These are phyloP conservation scores for Drosophila neocordata DNA, from an alignment of 1,140 invertebrate species.

Conservation along the genomic window DNA sequence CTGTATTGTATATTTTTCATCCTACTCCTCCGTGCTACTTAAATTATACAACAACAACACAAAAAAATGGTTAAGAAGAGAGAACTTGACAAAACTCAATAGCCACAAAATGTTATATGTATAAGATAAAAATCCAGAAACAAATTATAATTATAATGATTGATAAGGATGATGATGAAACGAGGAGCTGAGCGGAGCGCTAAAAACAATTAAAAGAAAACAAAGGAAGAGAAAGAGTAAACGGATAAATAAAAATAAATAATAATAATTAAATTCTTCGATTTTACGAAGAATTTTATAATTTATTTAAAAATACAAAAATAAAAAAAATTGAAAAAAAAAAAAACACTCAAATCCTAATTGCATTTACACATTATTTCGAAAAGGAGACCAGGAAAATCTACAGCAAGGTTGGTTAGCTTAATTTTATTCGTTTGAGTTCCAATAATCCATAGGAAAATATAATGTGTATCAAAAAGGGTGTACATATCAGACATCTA, in stretches of 20 bases:
- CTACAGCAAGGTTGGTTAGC: too few species aligned
- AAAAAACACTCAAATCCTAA: neutral
- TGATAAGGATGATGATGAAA: constrained; percentile 19
- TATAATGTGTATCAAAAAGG: too few species aligned
- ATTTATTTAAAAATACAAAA: constrained; percentile 80
- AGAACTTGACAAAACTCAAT: constrained; percentile 24
- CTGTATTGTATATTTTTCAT: constrained; percentile 11
- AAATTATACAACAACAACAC: constrained; percentile 16
- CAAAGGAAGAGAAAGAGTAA: constrained; percentile 23
- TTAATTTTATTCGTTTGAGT: too few species aligned
- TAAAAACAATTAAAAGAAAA: constrained; percentile 34
- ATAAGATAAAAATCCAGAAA: constrained; percentile 14
- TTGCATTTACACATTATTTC: neutral
- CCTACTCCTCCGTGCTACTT: neutral
- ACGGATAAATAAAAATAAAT: constrained; percentile 37
- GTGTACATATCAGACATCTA: too few species aligned
- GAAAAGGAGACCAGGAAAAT: too few species aligned
- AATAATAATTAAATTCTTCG: constrained; percentile 67
- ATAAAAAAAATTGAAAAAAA: constrained; percentile 61
- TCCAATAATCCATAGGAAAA: too few species aligned
- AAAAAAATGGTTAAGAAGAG: constrained; percentile 53
- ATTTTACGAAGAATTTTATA: constrained; percentile 82
- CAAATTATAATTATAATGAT: constrained; percentile 11
- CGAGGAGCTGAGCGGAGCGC: constrained; percentile 25
- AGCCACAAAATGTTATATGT: constrained; percentile 18